A percentile compares a stretch with the other conserved stretches of the same genome.
phyloP scores from a whole-genome alignment of 2,113 vertebrate species.

The Rana temporaria region DNA sequence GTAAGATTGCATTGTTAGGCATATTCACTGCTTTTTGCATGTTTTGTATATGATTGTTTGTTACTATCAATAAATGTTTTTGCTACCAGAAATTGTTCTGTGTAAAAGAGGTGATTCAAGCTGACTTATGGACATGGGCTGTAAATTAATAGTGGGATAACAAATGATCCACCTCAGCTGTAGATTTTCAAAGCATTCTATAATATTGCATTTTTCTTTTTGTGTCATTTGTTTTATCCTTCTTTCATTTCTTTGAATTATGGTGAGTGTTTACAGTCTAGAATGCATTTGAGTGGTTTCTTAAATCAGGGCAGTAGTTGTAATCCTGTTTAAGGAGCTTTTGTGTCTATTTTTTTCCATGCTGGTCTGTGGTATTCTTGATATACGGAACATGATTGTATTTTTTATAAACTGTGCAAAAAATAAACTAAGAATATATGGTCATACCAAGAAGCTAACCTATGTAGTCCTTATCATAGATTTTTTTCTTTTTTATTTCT shows the following conservation, averaged over 20 bases:
- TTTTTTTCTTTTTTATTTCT: too few species aligned
- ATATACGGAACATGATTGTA: not conserved
- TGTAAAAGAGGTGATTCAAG: too few species aligned
- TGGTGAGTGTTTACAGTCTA: slow-evolving; percentile 1
- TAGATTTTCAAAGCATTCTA: not conserved
- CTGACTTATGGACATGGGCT: too few species aligned
- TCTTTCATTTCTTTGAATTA: not conserved
- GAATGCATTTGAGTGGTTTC: slow-evolving; percentile 24
- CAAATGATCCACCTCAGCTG: too few species aligned
- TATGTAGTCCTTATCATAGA: too few species aligned
- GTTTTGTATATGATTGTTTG: too few species aligned
- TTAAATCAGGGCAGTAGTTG: slow-evolving; percentile 20
- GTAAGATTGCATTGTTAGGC: too few species aligned
- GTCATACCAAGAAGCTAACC: too few species aligned
- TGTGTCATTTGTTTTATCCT: not conserved
- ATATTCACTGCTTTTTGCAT: too few species aligned
- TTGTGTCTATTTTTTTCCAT: slow-evolving; percentile 13
- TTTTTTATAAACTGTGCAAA: not conserved
- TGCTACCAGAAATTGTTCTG: too few species aligned
- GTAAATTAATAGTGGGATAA: too few species aligned
- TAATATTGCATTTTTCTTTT: not conserved
- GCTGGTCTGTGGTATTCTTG: slow-evolving; percentile 1
- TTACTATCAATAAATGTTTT: too few species aligned
- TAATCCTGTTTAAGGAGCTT: slow-evolving; percentile 40
- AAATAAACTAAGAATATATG: not conserved